phyloP scores from a whole-genome alignment of 2,797 vertebrate species.

The Sebastes cheni region DNA sequence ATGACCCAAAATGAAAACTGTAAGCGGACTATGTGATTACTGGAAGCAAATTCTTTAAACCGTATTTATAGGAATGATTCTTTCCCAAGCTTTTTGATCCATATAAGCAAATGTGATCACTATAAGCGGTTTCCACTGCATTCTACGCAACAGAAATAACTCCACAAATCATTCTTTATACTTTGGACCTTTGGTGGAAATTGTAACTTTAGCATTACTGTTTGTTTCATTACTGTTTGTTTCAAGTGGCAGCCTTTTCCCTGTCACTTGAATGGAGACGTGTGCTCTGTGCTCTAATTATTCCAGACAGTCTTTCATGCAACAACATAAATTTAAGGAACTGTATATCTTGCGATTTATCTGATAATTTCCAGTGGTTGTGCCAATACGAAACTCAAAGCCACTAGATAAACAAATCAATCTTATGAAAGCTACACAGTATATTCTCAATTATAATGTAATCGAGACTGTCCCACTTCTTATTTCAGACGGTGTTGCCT shows the following conservation, averaged over 20 bases:
- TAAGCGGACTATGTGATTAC: too few relatives aligned
- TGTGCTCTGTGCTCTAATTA: slow-evolving; percentile 8
- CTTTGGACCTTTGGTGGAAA: not conserved
- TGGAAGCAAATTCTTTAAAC: too few relatives aligned
- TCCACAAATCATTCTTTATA: slow-evolving; percentile 1
- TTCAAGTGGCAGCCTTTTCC: not conserved
- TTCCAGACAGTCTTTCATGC: not conserved
- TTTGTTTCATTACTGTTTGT: slow-evolving; percentile 10
- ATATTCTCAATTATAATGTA: slow-evolving; percentile 30
- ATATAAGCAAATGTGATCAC: too few relatives aligned
- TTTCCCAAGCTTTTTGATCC: too few relatives aligned
- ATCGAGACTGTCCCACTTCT: slow-evolving; percentile 25
- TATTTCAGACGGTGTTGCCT: slow-evolving; percentile 50
- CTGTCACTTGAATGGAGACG: not conserved
- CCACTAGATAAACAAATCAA: slow-evolving; percentile 43
- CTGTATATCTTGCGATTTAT: slow-evolving; percentile 17
- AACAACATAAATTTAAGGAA: slow-evolving; percentile 6
- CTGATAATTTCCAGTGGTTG: slow-evolving; percentile 18
- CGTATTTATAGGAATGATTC: too few relatives aligned
- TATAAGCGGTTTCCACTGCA: too few relatives aligned
- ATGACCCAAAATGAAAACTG: too few relatives aligned
- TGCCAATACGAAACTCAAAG: slow-evolving; percentile 19
- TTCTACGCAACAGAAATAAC: not conserved
- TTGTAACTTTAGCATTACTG: slow-evolving; percentile 1
- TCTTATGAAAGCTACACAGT: slow-evolving; percentile 33